Conservation (phyloP, 2,797 vertebrate genomes). For the Bovichtus diacanthus region DNA sequence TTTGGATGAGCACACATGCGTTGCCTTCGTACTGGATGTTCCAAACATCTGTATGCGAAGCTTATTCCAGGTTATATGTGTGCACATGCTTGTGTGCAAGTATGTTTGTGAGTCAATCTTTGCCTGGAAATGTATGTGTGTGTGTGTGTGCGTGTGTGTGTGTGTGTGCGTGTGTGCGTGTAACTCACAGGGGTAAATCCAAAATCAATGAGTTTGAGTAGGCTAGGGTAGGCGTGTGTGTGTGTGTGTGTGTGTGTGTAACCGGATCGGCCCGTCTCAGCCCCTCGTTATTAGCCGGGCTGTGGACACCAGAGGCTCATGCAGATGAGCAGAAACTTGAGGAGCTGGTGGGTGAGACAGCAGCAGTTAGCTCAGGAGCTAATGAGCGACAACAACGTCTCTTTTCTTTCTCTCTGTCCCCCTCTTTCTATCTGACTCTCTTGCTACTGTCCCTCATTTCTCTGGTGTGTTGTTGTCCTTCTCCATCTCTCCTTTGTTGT, state of each 20-base stretch:
- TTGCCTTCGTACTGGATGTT: background rate
- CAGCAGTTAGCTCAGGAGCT: slow-evolving; percentile 63
- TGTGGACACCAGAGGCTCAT: slow-evolving; percentile 82
- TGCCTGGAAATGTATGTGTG: background rate
- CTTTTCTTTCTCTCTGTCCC: slow-evolving; percentile 7
- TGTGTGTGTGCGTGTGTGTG: background rate
- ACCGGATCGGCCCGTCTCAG: slow-evolving; percentile 74
- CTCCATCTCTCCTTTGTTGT: background rate
- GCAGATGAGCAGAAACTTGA: slow-evolving; percentile 87
- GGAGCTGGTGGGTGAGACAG: slow-evolving; percentile 64
- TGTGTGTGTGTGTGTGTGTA: slow-evolving; percentile 75
- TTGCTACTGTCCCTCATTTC: background rate
- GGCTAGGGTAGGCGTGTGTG: slow-evolving; percentile 35
- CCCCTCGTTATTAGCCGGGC: slow-evolving; percentile 82
- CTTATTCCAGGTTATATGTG: background rate
- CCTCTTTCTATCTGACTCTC: background rate
- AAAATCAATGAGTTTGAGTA: slow-evolving; percentile 77
- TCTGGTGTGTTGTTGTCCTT: background rate
- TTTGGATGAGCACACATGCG: no score
- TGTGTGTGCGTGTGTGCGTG: slow-evolving; percentile 1
- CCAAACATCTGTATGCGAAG: background rate
- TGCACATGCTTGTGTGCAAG: background rate
- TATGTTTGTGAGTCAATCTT: background rate
- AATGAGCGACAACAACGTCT: slow-evolving; percentile 56
- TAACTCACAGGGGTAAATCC: slow-evolving; percentile 79